Base-by-base conservation (phyloP, 2,113 vertebrate genomes). In the Dicrurus megarhynchus region DNA sequence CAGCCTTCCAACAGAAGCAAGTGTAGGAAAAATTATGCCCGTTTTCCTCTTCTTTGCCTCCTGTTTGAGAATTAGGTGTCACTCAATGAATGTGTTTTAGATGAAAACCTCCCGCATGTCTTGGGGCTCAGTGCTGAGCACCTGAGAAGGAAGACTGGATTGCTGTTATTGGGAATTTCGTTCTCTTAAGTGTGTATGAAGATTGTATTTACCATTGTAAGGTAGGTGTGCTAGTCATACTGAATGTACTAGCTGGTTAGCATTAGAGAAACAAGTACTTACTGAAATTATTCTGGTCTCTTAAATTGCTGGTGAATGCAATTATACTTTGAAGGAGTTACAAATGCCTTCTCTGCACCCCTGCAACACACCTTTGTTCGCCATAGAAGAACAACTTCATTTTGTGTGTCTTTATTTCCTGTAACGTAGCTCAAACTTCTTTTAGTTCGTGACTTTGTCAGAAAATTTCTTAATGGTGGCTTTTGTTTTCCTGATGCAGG, bases 401-500 rank as follows among this genome's bases (percentile, higher is more conserved):
- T 75, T 89, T 1, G 0, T 28, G 17, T 57, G 53, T 28, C 37
- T 93, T 96, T 61, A 37, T 89, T 84, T 94, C 70, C 44, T 80
- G 12, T 33, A n/a, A 2, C 27, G 63, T 39, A 87, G 26, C 15
- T 80, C 64, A 52, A 35, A 57, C 64, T 67, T 77, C 42, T 88
- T 89, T 61, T 76, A n/a, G 13, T 2, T 28, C 28, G 22, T 21
- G 56, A 60, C 73, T 84, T 87, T 3, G 18, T 39, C n/a, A 79
- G 33, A 73, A 64, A 82, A 79, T 71, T 42, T 76, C 47, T 64
- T 98, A 93, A 98, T 8, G 13, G 28, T 67, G 68, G n/a, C 56
- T 89, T 97, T 68, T 98, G 60, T 97, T 98, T 88, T 89, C 83
- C 94, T 97, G 55, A 21, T 79, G 61, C 98, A 99, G 99, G 98